These are phyloP conservation scores for Zosterops japonicus DNA, from an alignment of 2,113 vertebrate species.

Conservation along the genomic window DNA sequence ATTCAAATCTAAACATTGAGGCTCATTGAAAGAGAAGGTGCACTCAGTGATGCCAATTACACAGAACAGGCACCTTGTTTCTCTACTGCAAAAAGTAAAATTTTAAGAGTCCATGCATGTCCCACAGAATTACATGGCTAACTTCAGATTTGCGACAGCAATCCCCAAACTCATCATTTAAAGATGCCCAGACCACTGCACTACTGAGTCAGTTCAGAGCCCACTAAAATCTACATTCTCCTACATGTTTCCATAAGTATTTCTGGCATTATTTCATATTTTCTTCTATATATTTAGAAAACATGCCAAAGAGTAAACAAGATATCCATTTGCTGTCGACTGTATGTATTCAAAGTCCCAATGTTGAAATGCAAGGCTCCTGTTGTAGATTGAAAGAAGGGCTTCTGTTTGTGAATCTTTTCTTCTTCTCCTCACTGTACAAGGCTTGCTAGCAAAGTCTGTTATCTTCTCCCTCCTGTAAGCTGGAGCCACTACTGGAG, in stretches of 20 bases:
- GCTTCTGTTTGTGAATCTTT: neutral
- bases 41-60: neutral
- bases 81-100: neutral
- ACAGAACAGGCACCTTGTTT: neutral
- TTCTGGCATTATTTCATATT: neutral
- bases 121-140: neutral
- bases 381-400: neutral
- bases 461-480: neutral
- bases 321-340: neutral
- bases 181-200: neutral
- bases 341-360: neutral
- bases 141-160: neutral
- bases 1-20: neutral
- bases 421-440: neutral
- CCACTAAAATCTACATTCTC: neutral
- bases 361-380: neutral
- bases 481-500: neutral
- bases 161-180: neutral
- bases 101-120: neutral
- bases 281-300: neutral
- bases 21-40: neutral
- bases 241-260: neutral
- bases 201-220: neutral
- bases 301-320: neutral
- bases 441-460: neutral